Percentiles rank a stretch among this genome's conserved stretches.
Conservation (phyloP, 2,797 vertebrate genomes). For the Anomalospiza imberbis region DNA sequence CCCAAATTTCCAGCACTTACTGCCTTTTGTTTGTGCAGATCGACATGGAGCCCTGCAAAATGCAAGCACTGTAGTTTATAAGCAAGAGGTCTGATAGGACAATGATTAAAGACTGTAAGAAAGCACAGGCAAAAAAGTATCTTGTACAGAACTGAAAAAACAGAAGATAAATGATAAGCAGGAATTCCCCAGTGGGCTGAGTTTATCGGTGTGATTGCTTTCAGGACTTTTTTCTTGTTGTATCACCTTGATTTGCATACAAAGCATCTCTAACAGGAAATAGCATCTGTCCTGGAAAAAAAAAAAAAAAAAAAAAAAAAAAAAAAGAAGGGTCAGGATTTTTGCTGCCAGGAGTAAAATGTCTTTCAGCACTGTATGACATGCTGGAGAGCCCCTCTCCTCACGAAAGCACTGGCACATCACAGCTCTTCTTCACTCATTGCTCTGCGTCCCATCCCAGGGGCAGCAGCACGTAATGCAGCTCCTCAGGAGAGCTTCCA, state of each 20-base stretch:
- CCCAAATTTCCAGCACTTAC: background rate
- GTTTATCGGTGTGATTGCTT: background rate
- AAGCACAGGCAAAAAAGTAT: background rate
- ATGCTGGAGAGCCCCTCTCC: background rate
- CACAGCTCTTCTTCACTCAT: background rate
- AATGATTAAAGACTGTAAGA: background rate
- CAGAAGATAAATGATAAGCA: background rate
- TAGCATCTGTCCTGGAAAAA: background rate
- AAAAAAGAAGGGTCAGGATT: background rate
- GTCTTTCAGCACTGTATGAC: background rate
- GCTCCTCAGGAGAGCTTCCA: slow-evolving; percentile 18
- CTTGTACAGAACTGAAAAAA: background rate
- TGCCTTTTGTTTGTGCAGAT: background rate
- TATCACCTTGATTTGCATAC: slow-evolving; percentile 16
- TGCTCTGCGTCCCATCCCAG: background rate
- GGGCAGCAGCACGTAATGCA: background rate
- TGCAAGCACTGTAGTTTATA: background rate
- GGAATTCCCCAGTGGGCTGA: slow-evolving; percentile 19
- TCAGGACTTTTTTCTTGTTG: background rate
- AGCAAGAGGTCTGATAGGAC: background rate
- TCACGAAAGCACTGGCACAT: background rate
- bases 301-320: background rate
- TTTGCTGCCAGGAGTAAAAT: background rate
- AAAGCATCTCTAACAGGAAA: slow-evolving; percentile 23
- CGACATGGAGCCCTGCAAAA: background rate